These are phyloP conservation scores for Lamprologus ornatipinnis DNA, from an alignment of 2,113 vertebrate genomes.

Conservation along the genomic window DNA sequence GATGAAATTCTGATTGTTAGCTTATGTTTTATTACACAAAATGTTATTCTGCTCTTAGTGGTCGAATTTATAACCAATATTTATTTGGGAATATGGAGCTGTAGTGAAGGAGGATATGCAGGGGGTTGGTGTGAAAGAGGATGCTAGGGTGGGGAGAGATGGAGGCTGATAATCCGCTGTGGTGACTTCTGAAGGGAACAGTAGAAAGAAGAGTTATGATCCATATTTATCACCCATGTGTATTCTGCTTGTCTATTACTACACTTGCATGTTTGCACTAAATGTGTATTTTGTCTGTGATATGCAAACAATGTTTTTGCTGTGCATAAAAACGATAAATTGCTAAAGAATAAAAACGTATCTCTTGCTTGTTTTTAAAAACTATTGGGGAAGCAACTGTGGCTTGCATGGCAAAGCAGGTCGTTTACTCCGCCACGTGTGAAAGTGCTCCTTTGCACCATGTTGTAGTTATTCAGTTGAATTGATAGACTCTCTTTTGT, in stretches of 20 bases:
- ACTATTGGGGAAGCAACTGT: rapidly evolving
- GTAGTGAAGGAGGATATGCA: neutral
- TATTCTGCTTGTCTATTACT: neutral
- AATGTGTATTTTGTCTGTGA: neutral
- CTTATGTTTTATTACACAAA: neutral
- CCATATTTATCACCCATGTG: neutral
- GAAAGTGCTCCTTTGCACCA: neutral
- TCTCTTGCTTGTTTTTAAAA: rapidly evolving
- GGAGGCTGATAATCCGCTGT: neutral
- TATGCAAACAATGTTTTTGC: neutral
- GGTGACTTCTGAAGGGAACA: rapidly evolving
- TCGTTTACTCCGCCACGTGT: neutral
- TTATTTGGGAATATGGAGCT: neutral
- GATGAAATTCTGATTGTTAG: neutral
- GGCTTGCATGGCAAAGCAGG: neutral
- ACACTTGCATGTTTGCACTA: neutral
- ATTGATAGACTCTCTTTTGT: neutral
- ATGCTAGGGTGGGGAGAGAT: neutral
- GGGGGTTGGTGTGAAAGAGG: rapidly evolving
- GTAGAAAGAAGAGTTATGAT: neutral
- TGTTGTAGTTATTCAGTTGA: neutral
- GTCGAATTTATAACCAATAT: neutral
- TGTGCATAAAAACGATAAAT: neutral
- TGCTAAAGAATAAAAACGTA: rapidly evolving
- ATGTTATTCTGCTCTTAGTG: rapidly evolving